A percentile compares a stretch with the other conserved stretches of the same genome.
Conservation (phyloP, 1,140 invertebrate genomes). For the Bursaphelenchus mucronatus region DNA sequence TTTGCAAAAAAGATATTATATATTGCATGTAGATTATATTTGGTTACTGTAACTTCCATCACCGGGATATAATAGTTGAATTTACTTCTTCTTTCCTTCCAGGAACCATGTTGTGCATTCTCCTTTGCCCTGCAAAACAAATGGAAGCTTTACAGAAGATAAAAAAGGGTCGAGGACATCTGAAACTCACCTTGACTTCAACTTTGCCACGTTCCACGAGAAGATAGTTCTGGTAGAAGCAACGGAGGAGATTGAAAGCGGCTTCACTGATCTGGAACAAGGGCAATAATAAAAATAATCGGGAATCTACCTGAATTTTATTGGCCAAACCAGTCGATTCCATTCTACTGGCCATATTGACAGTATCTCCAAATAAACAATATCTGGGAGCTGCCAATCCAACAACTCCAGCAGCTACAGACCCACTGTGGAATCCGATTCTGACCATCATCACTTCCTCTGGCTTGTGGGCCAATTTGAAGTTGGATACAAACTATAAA, state of each 20-base stretch:
- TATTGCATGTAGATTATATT: no score
- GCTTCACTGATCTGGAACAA: slow-evolving; percentile 52
- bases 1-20: no score
- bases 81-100: slow-evolving; percentile 29
- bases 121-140: slow-evolving; percentile 52
- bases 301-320: slow-evolving; percentile 50
- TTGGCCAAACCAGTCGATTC: slow-evolving; percentile 41
- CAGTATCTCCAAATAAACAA: slow-evolving; percentile 71
- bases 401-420: slow-evolving; percentile 81
- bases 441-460: slow-evolving; percentile 79
- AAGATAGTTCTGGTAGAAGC: slow-evolving; percentile 52
- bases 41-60: no score
- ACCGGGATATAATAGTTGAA: no score
- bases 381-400: slow-evolving; percentile 85
- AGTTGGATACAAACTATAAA: slow-evolving; percentile 76
- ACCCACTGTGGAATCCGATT: slow-evolving; percentile 87
- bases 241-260: slow-evolving; percentile 52
- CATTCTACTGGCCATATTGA: slow-evolving; percentile 58
- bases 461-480: slow-evolving; percentile 83
- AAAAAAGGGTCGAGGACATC: slow-evolving; percentile 3
- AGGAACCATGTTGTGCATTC: slow-evolving; percentile 44
- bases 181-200: slow-evolving; percentile 49
- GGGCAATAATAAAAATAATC: background rate
- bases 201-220: slow-evolving; percentile 49
- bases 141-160: slow-evolving; percentile 15